phyloP scores from a whole-genome alignment of 2,888 invertebrate genomes.

The Clostera curtula region DNA sequence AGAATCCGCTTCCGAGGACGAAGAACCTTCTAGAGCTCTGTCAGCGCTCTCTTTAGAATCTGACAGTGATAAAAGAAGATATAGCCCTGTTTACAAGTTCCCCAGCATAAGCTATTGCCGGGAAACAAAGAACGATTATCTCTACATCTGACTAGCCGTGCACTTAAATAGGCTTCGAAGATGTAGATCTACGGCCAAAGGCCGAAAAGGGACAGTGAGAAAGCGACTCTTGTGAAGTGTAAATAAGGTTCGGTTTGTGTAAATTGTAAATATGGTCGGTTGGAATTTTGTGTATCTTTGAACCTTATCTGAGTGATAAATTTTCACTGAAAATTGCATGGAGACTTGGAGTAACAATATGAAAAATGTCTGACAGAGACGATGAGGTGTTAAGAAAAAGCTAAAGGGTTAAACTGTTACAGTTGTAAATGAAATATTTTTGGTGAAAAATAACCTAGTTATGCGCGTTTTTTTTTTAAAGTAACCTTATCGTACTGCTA shows the following conservation, averaged over 20 bases:
- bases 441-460: too few species aligned
- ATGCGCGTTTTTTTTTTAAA: too few species aligned
- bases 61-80: conserved; percentile 53
- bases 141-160: conserved; percentile 61
- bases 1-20: conserved; percentile 39
- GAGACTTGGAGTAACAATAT: too few species aligned
- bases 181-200: conserved; percentile 26
- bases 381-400: too few species aligned
- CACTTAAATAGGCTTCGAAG: conserved; percentile 26
- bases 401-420: too few species aligned
- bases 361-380: too few species aligned
- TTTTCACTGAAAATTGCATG: too few species aligned
- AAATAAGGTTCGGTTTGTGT: conserved; percentile 41
- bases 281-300: conserved; percentile 32
- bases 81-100: conserved; percentile 67
- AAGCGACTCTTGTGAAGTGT: conserved; percentile 50
- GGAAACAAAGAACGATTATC: conserved; percentile 64
- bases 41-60: conserved; percentile 63
- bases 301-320: conserved; percentile 13
- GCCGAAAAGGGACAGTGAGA: conserved; percentile 30
- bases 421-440: too few species aligned
- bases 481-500: too few species aligned
- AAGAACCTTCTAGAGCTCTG: conserved; percentile 54
- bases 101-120: conserved; percentile 65
- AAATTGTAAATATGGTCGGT: conserved; percentile 47